Percentiles rank a stretch among this genome's conserved stretches.
These are phyloP conservation scores for Galagoides demidoff DNA, from an alignment of 2,797 vertebrate species.

Conservation along the genomic window DNA sequence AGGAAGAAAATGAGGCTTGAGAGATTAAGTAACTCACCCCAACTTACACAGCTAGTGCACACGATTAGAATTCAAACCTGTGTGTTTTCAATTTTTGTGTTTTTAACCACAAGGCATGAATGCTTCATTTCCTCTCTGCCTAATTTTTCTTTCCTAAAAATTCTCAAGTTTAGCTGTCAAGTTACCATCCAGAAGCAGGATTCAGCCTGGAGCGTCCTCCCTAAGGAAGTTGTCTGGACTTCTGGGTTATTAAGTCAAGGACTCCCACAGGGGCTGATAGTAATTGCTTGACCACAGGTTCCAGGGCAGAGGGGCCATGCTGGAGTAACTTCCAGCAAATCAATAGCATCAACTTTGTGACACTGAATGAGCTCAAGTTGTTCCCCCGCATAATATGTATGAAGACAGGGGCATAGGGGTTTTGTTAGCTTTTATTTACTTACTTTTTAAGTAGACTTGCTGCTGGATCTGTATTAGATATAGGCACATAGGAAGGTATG, in stretches of 20 bases:
- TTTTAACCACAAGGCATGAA: background rate
- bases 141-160: slow-evolving; percentile 3
- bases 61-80: background rate
- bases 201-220: background rate
- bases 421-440: background rate
- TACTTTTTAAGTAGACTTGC: background rate
- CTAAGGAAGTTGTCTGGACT: background rate
- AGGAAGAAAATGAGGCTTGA: background rate
- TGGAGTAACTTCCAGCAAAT: background rate
- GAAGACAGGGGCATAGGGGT: background rate
- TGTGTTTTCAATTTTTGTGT: background rate
- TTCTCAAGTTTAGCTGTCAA: background rate
- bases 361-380: background rate
- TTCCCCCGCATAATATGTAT: background rate
- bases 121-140: background rate
- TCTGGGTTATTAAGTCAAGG: background rate
- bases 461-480: background rate
- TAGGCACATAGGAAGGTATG: background rate
- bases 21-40: background rate
- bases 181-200: background rate
- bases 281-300: background rate
- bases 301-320: background rate
- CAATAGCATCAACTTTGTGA: background rate
- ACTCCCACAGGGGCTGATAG: background rate
- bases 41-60: background rate